These are phyloP conservation scores for Zophobas atratus DNA, from an alignment of 1,140 invertebrate species.

Conservation along the genomic window DNA sequence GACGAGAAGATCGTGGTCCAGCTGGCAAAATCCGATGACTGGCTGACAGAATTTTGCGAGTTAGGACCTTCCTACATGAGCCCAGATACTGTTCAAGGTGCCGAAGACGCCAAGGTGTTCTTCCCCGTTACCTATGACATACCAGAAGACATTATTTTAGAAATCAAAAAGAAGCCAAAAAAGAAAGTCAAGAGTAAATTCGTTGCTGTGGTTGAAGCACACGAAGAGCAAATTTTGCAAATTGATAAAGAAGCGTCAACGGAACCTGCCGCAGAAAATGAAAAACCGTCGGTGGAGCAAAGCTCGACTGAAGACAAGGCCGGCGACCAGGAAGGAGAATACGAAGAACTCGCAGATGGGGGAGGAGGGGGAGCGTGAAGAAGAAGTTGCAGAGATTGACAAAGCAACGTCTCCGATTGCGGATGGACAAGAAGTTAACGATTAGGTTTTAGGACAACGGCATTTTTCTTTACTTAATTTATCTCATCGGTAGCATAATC, in stretches of 20 bases:
- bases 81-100: constrained; percentile 72
- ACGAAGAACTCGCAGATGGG: constrained; percentile 43
- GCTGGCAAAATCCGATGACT: constrained; percentile 71
- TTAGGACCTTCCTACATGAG: constrained; percentile 75
- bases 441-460: too few relatives aligned
- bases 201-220: constrained; percentile 19
- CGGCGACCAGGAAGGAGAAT: constrained; percentile 14
- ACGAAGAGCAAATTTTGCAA: constrained; percentile 21
- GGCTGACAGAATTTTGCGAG: constrained; percentile 68
- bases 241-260: not conserved
- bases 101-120: constrained; percentile 72
- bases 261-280: not conserved
- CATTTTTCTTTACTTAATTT: too few relatives aligned
- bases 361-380: constrained; percentile 41
- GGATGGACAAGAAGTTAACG: too few relatives aligned
- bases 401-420: constrained; percentile 63
- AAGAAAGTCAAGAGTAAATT: constrained; percentile 54
- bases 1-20: constrained; percentile 76
- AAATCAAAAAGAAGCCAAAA: constrained; percentile 56
- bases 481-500: too few relatives aligned
- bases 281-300: not conserved
- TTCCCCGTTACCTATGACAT: constrained; percentile 74
- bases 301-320: constrained; percentile 25
- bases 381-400: constrained; percentile 52
- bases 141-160: constrained; percentile 58